Evolutionary conservation across 92 coral and sea anemone genomes (phyloP), one percentile per base, ranked within the genome.

Genomic region (Phenganax subtilis): DNA sequence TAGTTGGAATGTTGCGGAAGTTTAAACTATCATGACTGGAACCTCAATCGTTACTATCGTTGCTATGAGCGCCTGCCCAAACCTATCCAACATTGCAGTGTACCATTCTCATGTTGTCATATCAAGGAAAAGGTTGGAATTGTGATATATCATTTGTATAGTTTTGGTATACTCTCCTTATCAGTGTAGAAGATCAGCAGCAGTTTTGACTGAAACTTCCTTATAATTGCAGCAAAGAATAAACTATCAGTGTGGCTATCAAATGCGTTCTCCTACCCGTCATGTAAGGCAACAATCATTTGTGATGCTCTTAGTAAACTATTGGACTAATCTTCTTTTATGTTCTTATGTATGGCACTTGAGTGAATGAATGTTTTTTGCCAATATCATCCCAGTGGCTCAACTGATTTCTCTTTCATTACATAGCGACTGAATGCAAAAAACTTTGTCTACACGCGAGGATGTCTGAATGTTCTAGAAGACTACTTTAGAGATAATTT

Each of bases 1-100:
- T 66, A 94, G 98, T 92, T 94, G 76, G 53, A 94, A 86, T 94
- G 98, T 70, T 94, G 98, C 67, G 98, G 98, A 25, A 92, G 97
- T 75, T 58, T 92, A 31, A 86, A 84, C 16, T 86, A 87, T 59
- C 89, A 94, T 85, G 98, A 94, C 80, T 94, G 98, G 98, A 65
- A 94, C 75, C 88, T 89, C 81, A 94, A 94, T 71, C 81, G 96
- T 57, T 94, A 94, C 84, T 94, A 88, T 84, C 88, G 84, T 60
- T 94, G 98, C 71, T 88, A 88, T 53, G 87, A 89, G 15, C 90
- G 86, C 11, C 87, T 89, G 0, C 91, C 97, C 11, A 93, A 54
- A 79, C 83, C 83, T 9, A 79, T 79, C 53, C 67, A 94, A 28
- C 91, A 88, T 72, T 94, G 98, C 37, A 92, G 98, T 51, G 98